These are phyloP conservation scores for Epinephelus fuscoguttatus DNA, from an alignment of 2,113 vertebrate species.

Conservation along the genomic window DNA sequence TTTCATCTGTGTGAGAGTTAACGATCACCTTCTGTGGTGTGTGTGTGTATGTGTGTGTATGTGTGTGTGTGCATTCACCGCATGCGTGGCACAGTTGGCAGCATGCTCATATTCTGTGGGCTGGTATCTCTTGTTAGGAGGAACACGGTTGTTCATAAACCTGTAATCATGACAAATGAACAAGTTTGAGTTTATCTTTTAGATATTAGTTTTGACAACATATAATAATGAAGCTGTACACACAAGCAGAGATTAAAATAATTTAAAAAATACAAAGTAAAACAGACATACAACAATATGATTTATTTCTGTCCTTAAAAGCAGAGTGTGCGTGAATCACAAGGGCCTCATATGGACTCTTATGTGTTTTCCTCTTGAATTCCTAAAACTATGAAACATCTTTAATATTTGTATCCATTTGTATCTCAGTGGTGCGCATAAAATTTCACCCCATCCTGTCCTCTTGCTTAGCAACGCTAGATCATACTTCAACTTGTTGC, in stretches of 20 bases:
- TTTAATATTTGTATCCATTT: constrained; percentile 19
- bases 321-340: not conserved
- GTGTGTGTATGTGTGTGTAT: constrained; percentile 14
- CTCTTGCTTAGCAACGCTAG: constrained; percentile 64
- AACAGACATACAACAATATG: not conserved
- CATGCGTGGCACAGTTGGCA: constrained; percentile 96
- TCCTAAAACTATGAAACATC: not conserved
- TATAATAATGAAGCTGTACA: not conserved
- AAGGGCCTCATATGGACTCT: not conserved
- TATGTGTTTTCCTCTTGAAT: not conserved
- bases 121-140: constrained; percentile 93
- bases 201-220: not conserved
- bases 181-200: not conserved
- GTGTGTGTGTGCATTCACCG: constrained; percentile 84
- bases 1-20: constrained; percentile 9
- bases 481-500: constrained; percentile 73
- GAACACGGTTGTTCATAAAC: constrained; percentile 97
- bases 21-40: constrained; percentile 12
- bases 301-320: not conserved
- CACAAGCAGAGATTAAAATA: not conserved
- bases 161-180: constrained; percentile 74
- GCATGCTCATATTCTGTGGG: constrained; percentile 96
- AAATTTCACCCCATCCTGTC: constrained; percentile 51
- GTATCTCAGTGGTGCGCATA: constrained; percentile 19
- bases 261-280: not conserved